Evolutionary conservation across 2,113 vertebrate species (phyloP).

Genomic region (Xyliphius kryptos): DNA sequence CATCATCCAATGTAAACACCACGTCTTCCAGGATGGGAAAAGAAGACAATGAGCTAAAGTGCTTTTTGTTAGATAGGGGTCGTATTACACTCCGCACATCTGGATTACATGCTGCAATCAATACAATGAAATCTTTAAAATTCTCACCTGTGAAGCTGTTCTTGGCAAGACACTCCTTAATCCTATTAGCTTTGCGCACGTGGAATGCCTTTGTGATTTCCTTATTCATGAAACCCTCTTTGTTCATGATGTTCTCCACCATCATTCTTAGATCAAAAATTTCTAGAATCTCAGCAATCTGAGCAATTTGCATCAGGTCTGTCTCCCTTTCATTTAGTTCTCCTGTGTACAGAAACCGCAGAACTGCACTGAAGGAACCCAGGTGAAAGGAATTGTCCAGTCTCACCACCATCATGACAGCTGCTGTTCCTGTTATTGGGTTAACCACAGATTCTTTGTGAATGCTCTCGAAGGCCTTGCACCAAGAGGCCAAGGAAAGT

Average conservation of each 20-base stretch:
- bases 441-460: slow-evolving; percentile 72
- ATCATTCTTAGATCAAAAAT: slow-evolving; percentile 88
- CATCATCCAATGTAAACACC: slow-evolving; percentile 80
- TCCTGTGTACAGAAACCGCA: slow-evolving; percentile 81
- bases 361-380: slow-evolving; percentile 75
- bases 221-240: slow-evolving; percentile 89
- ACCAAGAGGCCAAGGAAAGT: slow-evolving; percentile 64
- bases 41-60: too few species aligned
- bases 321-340: slow-evolving; percentile 80
- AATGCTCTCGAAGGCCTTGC: slow-evolving; percentile 77
- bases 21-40: too few species aligned
- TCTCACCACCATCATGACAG: slow-evolving; percentile 73
- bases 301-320: slow-evolving; percentile 77
- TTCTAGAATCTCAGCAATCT: slow-evolving; percentile 82
- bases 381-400: slow-evolving; percentile 79
- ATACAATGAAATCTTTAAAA: too few species aligned
- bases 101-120: too few species aligned
- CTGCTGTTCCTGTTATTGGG: slow-evolving; percentile 64
- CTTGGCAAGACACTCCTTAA: slow-evolving; percentile 84
- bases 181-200: slow-evolving; percentile 83
- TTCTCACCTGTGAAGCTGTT: slow-evolving; percentile 81
- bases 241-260: slow-evolving; percentile 88
- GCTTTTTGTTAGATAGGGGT: too few species aligned
- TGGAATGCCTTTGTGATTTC: slow-evolving; percentile 91
- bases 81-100: too few species aligned